phyloP scores from a whole-genome alignment of 2,113 vertebrate genomes.

The Rhinolophus ferrumequinum region DNA sequence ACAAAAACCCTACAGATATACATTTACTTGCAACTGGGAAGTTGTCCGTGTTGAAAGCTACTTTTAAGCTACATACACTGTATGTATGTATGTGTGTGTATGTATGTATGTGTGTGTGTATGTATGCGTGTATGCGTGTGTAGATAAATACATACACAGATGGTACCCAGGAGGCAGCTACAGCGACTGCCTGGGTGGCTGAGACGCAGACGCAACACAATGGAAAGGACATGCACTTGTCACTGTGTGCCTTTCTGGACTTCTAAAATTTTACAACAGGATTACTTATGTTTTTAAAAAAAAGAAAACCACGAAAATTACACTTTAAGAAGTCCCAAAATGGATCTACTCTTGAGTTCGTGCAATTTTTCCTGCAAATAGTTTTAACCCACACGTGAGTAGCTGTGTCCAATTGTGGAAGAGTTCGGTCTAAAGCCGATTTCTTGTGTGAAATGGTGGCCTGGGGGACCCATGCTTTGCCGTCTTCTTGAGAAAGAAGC shows the following conservation, averaged over 20 bases:
- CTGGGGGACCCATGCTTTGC: background rate
- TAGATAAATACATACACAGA: background rate
- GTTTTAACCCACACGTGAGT: background rate
- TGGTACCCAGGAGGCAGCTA: no score
- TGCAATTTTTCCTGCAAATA: background rate
- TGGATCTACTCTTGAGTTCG: background rate
- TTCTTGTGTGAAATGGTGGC: background rate
- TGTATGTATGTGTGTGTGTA: background rate
- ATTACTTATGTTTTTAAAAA: no score
- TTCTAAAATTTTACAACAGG: background rate
- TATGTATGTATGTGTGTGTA: background rate
- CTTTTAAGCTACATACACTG: background rate
- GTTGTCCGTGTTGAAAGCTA: background rate
- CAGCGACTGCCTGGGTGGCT: background rate
- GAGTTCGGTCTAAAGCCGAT: background rate
- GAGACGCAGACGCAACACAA: accelerated
- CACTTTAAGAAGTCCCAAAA: background rate
- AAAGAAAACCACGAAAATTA: background rate
- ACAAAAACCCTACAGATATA: background rate
- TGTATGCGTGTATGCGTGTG: background rate
- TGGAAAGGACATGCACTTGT: background rate
- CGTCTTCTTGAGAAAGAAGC: background rate
- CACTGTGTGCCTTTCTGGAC: background rate
- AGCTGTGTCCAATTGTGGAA: background rate
- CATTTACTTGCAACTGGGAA: background rate